Base-by-base conservation (phyloP, 64 coral and sea anemone genomes). In the Anthopleura sola region DNA sequence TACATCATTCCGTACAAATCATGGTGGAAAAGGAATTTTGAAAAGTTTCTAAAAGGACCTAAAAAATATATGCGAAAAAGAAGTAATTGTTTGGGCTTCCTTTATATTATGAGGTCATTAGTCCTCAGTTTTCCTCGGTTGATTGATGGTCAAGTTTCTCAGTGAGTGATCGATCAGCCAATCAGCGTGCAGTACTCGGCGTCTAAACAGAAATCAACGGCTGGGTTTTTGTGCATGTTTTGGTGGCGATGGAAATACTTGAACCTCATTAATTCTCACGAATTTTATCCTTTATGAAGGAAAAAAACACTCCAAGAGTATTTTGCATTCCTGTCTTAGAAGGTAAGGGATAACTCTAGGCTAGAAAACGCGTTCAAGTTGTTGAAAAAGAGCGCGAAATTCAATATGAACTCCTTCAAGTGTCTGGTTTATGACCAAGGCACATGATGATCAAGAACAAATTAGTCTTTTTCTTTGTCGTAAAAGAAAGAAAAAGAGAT, bases 181-280 rank as follows among this genome's bases (percentile, higher is more conserved):
- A 96, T 96, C 90, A 96, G 83, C 29, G 58, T 78, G 18, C 28
- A 92, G 85, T 58, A 82, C 28, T 83, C 48, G 37, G 94, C 87
- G 90, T 90, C 84, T 86, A 68, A 40, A 38, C 91, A 33, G 54
- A 78, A 80, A 85, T 56, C 94, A 96, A 96, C 94, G 94, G 94
- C 94, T 96, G 83, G 90, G 83, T 33, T 83, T 88, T 86, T 85
- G 60, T 80, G 39, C 26, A 88, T 88, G 51, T 26, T 88, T 84
- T 47, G 76, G 76, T 79, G 76, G 76, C 19, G 76, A 79, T 79
- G 76, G 76, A 79, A 79, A 48, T 79, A 79, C 5, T 33, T 48
- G 20, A 79, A 18, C 19, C 76, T 79, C 17, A 40, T 44, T 24
- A 79, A 46, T 79, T 79, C 44, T 8, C 17, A n/a, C 18, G n/a